phyloP scores from a whole-genome alignment of 23 tunicate species.

The Trididemnum nubilum region DNA sequence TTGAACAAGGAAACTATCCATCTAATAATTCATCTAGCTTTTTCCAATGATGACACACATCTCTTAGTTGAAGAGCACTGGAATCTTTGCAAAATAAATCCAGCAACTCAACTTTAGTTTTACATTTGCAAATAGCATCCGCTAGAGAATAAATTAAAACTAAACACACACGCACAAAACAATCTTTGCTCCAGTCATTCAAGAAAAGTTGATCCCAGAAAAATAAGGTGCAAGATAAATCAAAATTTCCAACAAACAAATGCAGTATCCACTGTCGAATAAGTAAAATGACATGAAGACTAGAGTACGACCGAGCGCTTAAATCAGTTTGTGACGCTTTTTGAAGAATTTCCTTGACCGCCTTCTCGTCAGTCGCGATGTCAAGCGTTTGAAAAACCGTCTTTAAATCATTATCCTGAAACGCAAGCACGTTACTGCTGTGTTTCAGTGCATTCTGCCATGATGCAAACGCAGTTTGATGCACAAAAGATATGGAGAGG shows the following conservation, averaged over 20 bases:
- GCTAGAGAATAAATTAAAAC: constrained; percentile 31
- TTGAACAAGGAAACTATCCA: no score
- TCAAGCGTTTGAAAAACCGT: background rate
- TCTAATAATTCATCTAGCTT: no score
- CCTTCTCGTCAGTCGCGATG: constrained; percentile 1
- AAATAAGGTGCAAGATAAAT: constrained; percentile 43
- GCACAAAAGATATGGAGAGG: background rate
- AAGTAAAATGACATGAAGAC: constrained; percentile 47
- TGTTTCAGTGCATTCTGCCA: constrained; percentile 36
- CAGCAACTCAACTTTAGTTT: constrained; percentile 28
- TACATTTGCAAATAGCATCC: constrained; percentile 21
- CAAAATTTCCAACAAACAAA: constrained; percentile 54
- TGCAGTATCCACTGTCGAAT: constrained; percentile 67
- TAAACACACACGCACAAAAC: constrained; percentile 48
- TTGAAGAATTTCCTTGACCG: background rate
- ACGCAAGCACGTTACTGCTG: background rate
- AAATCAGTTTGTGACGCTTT: background rate
- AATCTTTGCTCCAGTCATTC: constrained; percentile 35
- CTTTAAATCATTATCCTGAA: background rate
- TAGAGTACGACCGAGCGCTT: background rate
- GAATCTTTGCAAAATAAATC: background rate
- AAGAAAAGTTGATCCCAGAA: constrained; percentile 80
- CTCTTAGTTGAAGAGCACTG: background rate
- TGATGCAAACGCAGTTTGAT: constrained; percentile 25
- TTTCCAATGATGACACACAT: background rate